A percentile compares a stretch with the other conserved stretches of the same genome.
These are phyloP conservation scores for Podocnemis expansa DNA, from an alignment of 2,113 vertebrate species.

Conservation along the genomic window DNA sequence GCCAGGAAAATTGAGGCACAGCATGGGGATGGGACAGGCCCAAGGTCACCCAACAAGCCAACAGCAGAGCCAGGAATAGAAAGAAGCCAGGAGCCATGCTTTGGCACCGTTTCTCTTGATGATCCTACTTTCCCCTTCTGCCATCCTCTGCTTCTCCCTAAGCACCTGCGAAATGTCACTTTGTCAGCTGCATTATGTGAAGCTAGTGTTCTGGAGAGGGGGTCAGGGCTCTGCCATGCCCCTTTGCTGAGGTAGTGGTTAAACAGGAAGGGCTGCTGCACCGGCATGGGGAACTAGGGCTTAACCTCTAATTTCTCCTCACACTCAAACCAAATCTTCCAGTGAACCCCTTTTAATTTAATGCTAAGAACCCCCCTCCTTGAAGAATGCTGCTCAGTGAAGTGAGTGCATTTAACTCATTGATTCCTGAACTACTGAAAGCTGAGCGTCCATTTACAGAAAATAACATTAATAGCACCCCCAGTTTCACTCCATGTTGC, in stretches of 20 bases:
- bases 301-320: no score
- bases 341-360: no score
- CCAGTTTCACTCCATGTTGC: no score
- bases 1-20: accelerated
- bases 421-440: no score
- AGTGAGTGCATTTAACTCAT: no score
- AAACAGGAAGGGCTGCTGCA: background rate
- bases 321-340: no score
- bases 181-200: background rate
- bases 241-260: background rate
- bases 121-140: background rate
- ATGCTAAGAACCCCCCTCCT: no score
- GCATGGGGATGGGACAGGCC: background rate
- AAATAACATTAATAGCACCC: no score
- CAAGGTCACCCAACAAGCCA: background rate
- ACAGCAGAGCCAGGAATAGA: background rate
- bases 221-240: background rate
- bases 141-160: background rate
- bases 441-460: no score
- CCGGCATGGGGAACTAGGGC: no score
- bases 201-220: background rate
- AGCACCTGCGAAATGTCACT: background rate
- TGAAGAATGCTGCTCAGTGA: no score
- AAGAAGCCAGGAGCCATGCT: background rate
- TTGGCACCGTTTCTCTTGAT: background rate